These are phyloP conservation scores for Aphelocoma coerulescens DNA, from an alignment of 2,113 vertebrate genomes.

Conservation along the genomic window DNA sequence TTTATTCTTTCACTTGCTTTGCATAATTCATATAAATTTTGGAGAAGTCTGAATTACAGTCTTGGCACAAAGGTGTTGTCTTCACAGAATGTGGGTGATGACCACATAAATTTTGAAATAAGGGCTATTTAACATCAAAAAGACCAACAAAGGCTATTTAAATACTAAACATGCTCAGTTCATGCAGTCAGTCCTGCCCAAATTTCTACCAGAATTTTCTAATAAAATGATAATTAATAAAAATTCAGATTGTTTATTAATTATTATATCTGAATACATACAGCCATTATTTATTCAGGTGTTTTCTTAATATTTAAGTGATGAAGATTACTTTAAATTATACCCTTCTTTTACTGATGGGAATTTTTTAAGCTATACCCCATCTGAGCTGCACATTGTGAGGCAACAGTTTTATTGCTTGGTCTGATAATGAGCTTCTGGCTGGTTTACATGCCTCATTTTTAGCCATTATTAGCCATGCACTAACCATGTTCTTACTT, in stretches of 20 bases:
- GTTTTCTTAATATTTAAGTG: not conserved
- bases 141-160: not conserved
- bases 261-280: not conserved
- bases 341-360: not conserved
- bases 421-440: not conserved
- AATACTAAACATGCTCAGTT: not conserved
- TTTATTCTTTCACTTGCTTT: not conserved
- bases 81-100: not conserved
- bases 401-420: not conserved
- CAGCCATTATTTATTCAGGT: not conserved
- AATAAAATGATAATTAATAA: not conserved
- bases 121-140: not conserved
- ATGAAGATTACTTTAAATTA: not conserved
- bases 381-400: not conserved
- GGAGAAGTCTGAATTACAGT: not conserved
- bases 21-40: not conserved
- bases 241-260: not conserved
- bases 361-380: rapidly evolving
- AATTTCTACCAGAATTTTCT: not conserved
- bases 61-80: not conserved
- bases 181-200: not conserved
- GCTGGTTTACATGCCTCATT: too few species aligned
- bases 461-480: too few species aligned
- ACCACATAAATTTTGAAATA: not conserved
- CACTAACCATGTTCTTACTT: not conserved